These are phyloP conservation scores for Luperina testacea DNA, from an alignment of 2,888 invertebrate species.

Conservation along the genomic window DNA sequence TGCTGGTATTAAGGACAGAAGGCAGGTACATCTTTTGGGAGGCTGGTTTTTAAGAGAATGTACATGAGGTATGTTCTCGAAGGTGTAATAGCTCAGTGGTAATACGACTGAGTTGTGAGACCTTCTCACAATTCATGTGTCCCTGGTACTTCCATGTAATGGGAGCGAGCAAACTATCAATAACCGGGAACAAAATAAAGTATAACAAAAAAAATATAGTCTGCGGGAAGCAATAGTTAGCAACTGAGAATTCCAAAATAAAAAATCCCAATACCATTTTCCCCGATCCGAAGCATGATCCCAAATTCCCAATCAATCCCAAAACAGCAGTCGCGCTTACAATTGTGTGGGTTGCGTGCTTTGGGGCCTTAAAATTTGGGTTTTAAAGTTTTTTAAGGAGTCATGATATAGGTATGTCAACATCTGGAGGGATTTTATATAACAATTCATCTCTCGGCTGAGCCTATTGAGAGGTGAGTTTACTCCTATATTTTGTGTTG, in stretches of 20 bases:
- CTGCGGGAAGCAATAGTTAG: no score
- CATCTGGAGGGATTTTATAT: no score
- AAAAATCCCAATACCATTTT: neutral
- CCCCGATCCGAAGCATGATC: neutral
- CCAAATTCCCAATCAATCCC: neutral
- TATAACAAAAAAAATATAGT: no score
- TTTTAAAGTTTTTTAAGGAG: no score
- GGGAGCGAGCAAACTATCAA: neutral
- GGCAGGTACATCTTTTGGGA: constrained; percentile 44
- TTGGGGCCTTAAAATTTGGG: no score
- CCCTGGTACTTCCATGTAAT: neutral
- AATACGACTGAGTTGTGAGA: neutral
- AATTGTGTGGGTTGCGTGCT: neutral
- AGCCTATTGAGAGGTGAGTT: no score
- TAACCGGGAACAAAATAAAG: neutral
- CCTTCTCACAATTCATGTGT: neutral
- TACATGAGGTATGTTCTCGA: neutral
- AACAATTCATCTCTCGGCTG: no score
- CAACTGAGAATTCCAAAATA: neutral
- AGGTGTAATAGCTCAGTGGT: neutral
- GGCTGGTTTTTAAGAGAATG: constrained; percentile 23
- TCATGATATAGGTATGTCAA: no score
- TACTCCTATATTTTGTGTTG: no score
- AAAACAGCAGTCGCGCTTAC: neutral
- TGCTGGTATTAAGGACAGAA: constrained; percentile 45